Evolutionary conservation across 30 jellyfish, hydroid and myxozoan genomes (phyloP), one percentile per base, ranked within the genome.

Genomic region (Aurelia aurita complex sp. Pacific): DNA sequence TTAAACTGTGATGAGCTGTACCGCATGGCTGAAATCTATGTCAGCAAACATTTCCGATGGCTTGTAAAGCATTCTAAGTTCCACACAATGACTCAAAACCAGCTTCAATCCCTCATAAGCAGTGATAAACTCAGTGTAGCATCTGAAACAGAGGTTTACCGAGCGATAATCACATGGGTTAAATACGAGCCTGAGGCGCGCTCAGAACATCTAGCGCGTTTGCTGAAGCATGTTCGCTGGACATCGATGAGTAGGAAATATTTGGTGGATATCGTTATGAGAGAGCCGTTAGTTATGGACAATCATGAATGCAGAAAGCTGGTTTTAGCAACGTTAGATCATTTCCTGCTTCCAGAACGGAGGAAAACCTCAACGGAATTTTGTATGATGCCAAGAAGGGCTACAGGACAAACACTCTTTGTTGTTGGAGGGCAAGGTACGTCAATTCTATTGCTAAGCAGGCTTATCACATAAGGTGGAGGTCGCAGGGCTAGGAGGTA

Each of bases 381-480:
- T 1, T 60, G 33, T 12, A 73, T 74, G 19, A 7, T 64, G 72
- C 97, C 97, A 33, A 71, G 97, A 43, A 91, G 77, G 66, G 52
- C 77, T 2, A 13, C 81, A 8, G 88, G 81, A 35, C 90, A 94
- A 33, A 54, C 88, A 3, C 75, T 89, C 34, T 82, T 67, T 67
- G 97, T 85, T 40, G 71, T 85, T 7, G 97, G 97, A 40, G 97
- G 97, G n/a, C 82, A 78, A 91, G 93, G 97, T 91, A 69, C 4
- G 92, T 67, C 4, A 0, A 7, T 57, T 16, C 23, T 6, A 13
- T 33, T 71, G 35, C 17, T 71, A 34, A 10, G 13, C 57, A 46
- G 57, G 8, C 57, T 46, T 46, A 46, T 16, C 1, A 46, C 57
- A 7, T 6, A 46, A 4, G 57, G 4, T 3, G 52, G 4, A 2